Evolutionary conservation across 2,888 invertebrate genomes (phyloP).

Genomic region (Cyclophora punctaria): DNA sequence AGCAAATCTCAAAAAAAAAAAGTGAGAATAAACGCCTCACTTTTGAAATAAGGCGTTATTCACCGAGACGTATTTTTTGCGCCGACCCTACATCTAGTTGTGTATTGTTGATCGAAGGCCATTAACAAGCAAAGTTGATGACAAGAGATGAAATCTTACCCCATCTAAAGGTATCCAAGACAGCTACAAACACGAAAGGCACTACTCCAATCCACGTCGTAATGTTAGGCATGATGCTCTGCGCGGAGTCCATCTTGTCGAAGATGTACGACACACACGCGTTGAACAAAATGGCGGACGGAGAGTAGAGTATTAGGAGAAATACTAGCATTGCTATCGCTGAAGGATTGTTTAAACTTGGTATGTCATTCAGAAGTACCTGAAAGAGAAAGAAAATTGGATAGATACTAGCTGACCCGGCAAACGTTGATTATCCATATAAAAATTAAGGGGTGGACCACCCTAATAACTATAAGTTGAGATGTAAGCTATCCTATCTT

Average conservation of each 20-base stretch:
- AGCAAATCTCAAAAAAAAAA: too few relatives aligned
- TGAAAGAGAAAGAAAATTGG: conserved; percentile 27
- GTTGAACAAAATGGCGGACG: conserved; percentile 83
- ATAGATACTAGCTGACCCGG: too few relatives aligned
- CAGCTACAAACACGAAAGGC: conserved; percentile 82
- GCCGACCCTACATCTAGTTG: too few relatives aligned
- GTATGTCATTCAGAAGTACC: conserved; percentile 81
- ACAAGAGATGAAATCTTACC: conserved; percentile 59
- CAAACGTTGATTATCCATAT: too few relatives aligned
- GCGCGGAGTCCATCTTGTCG: conserved; percentile 87
- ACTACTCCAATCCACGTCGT: conserved; percentile 84
- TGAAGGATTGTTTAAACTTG: conserved; percentile 80
- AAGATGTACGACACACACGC: conserved; percentile 87
- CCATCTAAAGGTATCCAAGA: conserved; percentile 81
- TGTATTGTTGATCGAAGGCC: too few relatives aligned
- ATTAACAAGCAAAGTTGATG: too few relatives aligned
- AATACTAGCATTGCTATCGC: conserved; percentile 80
- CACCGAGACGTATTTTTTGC: too few relatives aligned
- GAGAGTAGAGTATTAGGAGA: conserved; percentile 81
- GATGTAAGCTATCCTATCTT: too few relatives aligned
- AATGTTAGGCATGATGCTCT: conserved; percentile 85
- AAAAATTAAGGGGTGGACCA: too few relatives aligned
- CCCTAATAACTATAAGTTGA: too few relatives aligned
- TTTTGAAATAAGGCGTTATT: too few relatives aligned
- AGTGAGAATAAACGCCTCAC: too few relatives aligned